Base-by-base conservation (phyloP, 2,113 vertebrate genomes). In the Microcebus griseorufus region DNA sequence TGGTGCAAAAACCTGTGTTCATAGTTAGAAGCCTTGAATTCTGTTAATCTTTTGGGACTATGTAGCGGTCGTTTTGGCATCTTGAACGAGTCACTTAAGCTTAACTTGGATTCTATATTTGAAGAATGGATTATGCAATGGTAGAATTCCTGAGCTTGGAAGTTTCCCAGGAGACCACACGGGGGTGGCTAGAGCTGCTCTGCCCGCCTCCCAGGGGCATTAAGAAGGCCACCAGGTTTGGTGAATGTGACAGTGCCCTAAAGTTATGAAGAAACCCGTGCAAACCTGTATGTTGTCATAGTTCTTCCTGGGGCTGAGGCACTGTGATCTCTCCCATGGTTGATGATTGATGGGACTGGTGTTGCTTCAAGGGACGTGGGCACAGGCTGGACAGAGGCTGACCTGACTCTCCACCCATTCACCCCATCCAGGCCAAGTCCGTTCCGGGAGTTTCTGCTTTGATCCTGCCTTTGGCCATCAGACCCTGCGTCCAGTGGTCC, bases 391-490 rank as follows among this genome's bases (percentile, higher is more conserved):
- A 32, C 48, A 58, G 32, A 78, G 55, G 25, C 22, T n/a, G 45
- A 42, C 17, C 20, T 18, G 45, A 32, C 6, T n/a, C 34, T 42
- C 22, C 9, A 0, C 11, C 29, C 34, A n/a, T 51, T 45, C 42
- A 34, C 25, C 34, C 13, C 2, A 0, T 20, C 34, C 34, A 27
- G 65, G 10, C 45, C 6, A 25, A 25, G 23, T 22, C 67, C 29
- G 3, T 42, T 72, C 27, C 60, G 65, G 79, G 70, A 81, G 23
- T 23, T 93, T 85, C 37, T 83, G 53, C 27, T 90, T 79, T 93
- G 39, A 16, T 67, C n/a, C 37, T 78, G 9, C 27, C 48, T 79
- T 53, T 27, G 55, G n/a, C 37, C 76, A 7, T 37, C 39, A 29
- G 60, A 53, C 9, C 39, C 34, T 0, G 1, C 37, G 14, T 16